These are phyloP conservation scores for Drosophila helvetica DNA, from an alignment of 2,888 invertebrate species.

Conservation along the genomic window DNA sequence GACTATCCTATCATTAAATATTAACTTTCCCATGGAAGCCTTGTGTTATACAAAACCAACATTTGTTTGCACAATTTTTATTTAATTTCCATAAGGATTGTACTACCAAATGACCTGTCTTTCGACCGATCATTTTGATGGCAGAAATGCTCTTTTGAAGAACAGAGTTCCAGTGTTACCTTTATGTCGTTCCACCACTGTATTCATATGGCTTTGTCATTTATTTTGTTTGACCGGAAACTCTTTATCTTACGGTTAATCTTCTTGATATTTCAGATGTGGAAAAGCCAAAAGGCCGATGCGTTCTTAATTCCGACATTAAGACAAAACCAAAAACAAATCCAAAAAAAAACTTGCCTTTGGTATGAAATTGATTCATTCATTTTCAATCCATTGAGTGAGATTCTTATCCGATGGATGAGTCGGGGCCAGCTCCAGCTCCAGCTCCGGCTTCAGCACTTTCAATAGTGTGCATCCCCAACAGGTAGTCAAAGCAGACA, in stretches of 20 bases:
- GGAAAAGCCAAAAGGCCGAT: slow-evolving; percentile 59
- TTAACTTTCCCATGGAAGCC: not conserved
- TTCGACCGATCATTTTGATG: not conserved
- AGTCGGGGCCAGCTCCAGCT: slow-evolving; percentile 11
- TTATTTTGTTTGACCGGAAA: slow-evolving; percentile 79
- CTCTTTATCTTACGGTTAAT: slow-evolving; percentile 80
- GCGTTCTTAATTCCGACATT: slow-evolving; percentile 62
- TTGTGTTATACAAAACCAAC: too few species aligned
- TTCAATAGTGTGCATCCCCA: slow-evolving; percentile 32
- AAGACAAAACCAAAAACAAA: slow-evolving; percentile 53
- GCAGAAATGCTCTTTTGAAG: not conserved
- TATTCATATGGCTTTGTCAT: slow-evolving; percentile 47
- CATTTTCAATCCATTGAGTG: slow-evolving; percentile 58
- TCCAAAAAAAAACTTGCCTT: slow-evolving; percentile 43
- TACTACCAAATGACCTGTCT: not conserved
- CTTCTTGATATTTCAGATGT: slow-evolving; percentile 74
- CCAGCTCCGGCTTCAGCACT: slow-evolving; percentile 15
- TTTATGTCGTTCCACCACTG: slow-evolving; percentile 43
- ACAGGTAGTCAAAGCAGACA: slow-evolving; percentile 46
- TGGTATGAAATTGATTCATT: slow-evolving; percentile 70
- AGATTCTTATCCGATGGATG: slow-evolving; percentile 42
- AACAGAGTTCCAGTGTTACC: not conserved
- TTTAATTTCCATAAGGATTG: too few species aligned
- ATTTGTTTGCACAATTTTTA: too few species aligned
- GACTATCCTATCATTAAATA: too few species aligned